Base-by-base conservation (phyloP, 2,113 vertebrate species). In the Alectura lathami region DNA sequence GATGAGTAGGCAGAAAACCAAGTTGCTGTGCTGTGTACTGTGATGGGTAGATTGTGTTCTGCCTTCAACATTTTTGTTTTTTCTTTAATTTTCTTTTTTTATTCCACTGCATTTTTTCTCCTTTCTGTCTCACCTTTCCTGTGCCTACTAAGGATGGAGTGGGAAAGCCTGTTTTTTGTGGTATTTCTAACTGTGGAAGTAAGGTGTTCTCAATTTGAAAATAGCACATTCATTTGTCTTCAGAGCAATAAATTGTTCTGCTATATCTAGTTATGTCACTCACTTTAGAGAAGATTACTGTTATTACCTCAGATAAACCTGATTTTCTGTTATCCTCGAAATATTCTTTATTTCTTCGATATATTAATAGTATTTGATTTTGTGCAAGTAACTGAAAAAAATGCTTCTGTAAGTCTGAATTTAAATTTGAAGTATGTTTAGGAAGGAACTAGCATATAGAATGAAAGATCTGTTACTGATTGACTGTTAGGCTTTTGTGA, bases 191-290 rank as follows among this genome's bases (percentile, higher is more conserved):
- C 30, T 80, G 30, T 80, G 54, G 67, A 62, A 86, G 89, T 57
- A 74, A 17, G 24, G 27, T 64, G 40, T 69, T 93, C 56, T 86
- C 38, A 69, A 80, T 86, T 80, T 80, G 83, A 77, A 90, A 95
- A 56, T 14, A 86, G 12, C 26, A 16, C 3, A 16, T 51, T 76
- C 5, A 50, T 80, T 62, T 73, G 9, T 83, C 91, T 95, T 89
- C 47, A 67, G 38, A 86, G 12, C 17, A 15, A 20, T 56, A 68
- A 54, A 13, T 72, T 24, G 36, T 43, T 66, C 4, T 23, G 11
- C 15, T 54, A 10, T 64, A 45, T 83, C 29, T 47, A 87, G 53
- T 85, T 53, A 42, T 72, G 69, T 32, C 48, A 70, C 40, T 88
- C 32, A 47, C 29, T 87, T 12, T 57, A 32, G 51, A 47, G 8